Conservation (phyloP, 2,888 invertebrate species). For the Pyralis farinalis region DNA sequence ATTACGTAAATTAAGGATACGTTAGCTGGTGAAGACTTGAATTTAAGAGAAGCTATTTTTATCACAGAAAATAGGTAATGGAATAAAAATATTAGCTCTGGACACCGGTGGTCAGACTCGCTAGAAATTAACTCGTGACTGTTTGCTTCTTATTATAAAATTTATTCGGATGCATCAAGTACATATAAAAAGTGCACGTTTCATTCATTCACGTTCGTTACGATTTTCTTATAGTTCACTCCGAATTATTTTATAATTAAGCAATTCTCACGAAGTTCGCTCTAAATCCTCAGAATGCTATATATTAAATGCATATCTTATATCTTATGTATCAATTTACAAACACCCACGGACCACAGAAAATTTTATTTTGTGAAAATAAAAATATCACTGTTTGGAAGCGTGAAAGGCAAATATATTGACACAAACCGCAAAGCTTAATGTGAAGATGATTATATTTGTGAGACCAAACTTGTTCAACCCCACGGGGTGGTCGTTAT, state of each 20-base stretch:
- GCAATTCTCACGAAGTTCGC: not conserved
- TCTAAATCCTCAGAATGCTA: constrained; percentile 12
- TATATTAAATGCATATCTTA: constrained; percentile 31
- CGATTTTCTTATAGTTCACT: not conserved
- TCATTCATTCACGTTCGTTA: too few species aligned
- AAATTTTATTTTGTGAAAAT: constrained; percentile 33
- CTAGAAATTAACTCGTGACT: constrained; percentile 21
- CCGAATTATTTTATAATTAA: not conserved
- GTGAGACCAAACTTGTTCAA: not conserved
- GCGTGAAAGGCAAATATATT: constrained; percentile 18
- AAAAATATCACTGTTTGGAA: constrained; percentile 26
- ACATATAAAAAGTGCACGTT: too few species aligned
- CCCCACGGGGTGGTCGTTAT: too few species aligned
- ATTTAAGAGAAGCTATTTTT: constrained; percentile 74
- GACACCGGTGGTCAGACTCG: constrained; percentile 66
- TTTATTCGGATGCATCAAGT: not conserved
- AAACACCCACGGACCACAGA: constrained; percentile 32
- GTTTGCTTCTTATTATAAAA: constrained; percentile 2
- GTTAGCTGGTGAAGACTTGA: constrained; percentile 49
- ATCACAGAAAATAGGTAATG: constrained; percentile 62
- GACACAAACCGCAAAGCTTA: constrained; percentile 5
- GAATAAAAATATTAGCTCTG: constrained; percentile 51
- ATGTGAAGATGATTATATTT: not conserved
- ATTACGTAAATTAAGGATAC: constrained; percentile 60
- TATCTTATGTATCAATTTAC: constrained; percentile 18